These are phyloP conservation scores for Arenaria interpres DNA, from an alignment of 2,113 vertebrate species.

Conservation along the genomic window DNA sequence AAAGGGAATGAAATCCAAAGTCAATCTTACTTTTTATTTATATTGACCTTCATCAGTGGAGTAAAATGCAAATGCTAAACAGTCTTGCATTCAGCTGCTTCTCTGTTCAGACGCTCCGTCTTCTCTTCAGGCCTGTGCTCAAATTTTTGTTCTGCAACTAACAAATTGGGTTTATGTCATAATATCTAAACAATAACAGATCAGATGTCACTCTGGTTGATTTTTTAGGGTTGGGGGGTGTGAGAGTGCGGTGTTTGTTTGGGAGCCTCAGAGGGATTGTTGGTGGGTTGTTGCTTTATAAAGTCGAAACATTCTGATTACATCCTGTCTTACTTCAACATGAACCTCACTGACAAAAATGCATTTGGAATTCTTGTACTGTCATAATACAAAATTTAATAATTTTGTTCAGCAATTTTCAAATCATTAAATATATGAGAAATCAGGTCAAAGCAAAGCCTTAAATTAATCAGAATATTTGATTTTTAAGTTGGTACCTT, in stretches of 20 bases:
- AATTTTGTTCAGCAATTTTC: neutral
- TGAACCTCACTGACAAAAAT: neutral
- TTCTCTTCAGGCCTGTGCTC: neutral
- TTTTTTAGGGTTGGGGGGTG: neutral
- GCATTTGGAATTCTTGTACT: neutral
- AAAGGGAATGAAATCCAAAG: neutral
- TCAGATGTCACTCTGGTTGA: neutral
- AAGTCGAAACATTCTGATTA: neutral
- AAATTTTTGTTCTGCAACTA: neutral
- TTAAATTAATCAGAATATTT: neutral
- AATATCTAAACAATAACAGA: neutral
- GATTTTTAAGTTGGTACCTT: neutral
- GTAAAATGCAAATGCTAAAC: neutral
- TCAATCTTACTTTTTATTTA: neutral
- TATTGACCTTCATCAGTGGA: neutral
- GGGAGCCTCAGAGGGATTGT: no score
- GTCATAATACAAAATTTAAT: neutral
- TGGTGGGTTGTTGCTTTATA: neutral
- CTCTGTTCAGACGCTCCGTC: neutral
- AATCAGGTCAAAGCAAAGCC: neutral
- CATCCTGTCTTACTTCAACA: neutral
- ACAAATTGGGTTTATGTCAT: neutral
- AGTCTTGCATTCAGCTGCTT: neutral
- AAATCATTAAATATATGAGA: neutral
- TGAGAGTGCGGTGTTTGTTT: neutral